Evolutionary conservation across 2,888 invertebrate genomes (phyloP), one percentile per base, ranked within the genome.

Genomic region (Gordius sp.): DNA sequence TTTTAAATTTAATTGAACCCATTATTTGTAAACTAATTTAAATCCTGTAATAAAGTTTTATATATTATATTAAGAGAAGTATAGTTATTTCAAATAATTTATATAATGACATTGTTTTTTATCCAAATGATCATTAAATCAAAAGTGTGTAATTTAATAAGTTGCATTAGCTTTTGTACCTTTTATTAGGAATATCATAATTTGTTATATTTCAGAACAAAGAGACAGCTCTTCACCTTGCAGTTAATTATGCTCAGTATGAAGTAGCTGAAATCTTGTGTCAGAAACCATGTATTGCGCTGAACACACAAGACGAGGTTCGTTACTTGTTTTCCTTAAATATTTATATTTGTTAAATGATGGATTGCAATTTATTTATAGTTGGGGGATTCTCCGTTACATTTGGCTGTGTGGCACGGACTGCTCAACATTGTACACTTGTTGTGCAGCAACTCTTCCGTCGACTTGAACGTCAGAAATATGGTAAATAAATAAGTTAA

Each of bases 151-250:
- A n/a, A n/a, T n/a, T n/a, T n/a, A n/a, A n/a, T n/a, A n/a, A n/a
- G n/a, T n/a, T n/a, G n/a, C n/a, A n/a, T n/a, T n/a, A n/a, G n/a
- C n/a, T n/a, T n/a, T n/a, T n/a, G n/a, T 18, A 28, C 13, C 13
- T 2, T 33, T 56, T 39, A 54, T 58, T 56, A 56, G 41, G 39
- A 56, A 2, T 57, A 41, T 27, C 57, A 33, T 28, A 47, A 54
- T 26, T 33, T 4, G 26, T 60, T 20, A 24, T 18, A 55, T 57
- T 23, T 55, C 53, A 77, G 76, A 73, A 73, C 63, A 74, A 74
- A 47, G 77, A 78, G 63, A 74, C 75, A 28, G 72, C 77, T 20
- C 66, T 77, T 52, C 78, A 78, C 64, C 71, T 77, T 58, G 76
- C 77, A 23, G 74, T 76, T 1, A 66, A 73, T 25, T 74, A 73